Evolutionary conservation across 2,113 vertebrate genomes (phyloP).

Genomic region (Muscicapa adusta): DNA sequence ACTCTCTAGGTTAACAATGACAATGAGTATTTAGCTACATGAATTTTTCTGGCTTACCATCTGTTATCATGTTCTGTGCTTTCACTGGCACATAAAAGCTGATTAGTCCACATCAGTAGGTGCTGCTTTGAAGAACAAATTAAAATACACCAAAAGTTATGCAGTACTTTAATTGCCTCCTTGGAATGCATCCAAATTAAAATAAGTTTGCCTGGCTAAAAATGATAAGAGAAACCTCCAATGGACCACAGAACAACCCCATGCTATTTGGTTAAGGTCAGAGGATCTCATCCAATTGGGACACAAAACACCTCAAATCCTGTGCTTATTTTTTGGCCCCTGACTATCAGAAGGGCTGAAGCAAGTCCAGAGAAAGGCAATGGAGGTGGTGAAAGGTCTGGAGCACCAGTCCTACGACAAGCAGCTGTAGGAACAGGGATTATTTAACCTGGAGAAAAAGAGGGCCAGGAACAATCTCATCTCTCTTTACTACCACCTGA

Average conservation of each 20-base stretch:
- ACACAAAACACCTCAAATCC: background rate
- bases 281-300: background rate
- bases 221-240: background rate
- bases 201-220: background rate
- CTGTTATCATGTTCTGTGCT: conserved; percentile 37
- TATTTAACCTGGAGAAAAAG: background rate
- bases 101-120: conserved; percentile 45
- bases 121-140: conserved; percentile 33
- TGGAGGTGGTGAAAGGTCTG: background rate
- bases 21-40: conserved; percentile 15
- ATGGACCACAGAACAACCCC: accelerated
- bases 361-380: accelerated
- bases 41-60: conserved; percentile 47
- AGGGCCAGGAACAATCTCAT: accelerated
- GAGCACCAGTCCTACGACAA: background rate
- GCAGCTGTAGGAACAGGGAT: accelerated
- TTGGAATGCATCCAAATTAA: conserved; percentile 31
- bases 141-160: conserved; percentile 38
- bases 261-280: background rate
- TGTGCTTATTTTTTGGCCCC: background rate
- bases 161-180: conserved; percentile 4
- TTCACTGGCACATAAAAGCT: conserved; percentile 38
- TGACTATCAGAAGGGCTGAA: background rate
- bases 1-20: conserved; percentile 14
- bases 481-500: background rate